Evolutionary conservation across 2,113 vertebrate species (phyloP).

Genomic region (Melanostigma gelatinosum): DNA sequence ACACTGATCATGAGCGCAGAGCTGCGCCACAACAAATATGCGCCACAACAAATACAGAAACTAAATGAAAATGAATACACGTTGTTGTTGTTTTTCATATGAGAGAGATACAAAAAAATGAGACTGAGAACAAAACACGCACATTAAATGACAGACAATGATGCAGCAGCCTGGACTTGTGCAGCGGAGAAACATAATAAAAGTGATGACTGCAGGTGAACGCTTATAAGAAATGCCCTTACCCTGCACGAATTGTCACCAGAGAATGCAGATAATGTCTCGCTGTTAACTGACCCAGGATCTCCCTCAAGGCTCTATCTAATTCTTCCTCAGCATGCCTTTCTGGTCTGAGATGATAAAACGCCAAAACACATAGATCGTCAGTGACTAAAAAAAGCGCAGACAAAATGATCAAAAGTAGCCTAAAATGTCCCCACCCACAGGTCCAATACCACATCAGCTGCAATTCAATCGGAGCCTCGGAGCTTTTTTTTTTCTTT

Average conservation of each 20-base stretch:
- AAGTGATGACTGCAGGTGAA: slow-evolving; percentile 75
- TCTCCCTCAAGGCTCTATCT: slow-evolving; percentile 95
- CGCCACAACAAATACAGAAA: slow-evolving; percentile 33
- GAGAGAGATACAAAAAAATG: neutral
- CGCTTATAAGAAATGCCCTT: slow-evolving; percentile 85
- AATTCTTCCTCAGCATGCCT: slow-evolving; percentile 93
- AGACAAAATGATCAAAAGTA: slow-evolving; percentile 75
- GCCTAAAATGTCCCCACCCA: slow-evolving; percentile 68
- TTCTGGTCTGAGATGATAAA: slow-evolving; percentile 87
- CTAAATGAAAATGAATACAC: slow-evolving; percentile 27
- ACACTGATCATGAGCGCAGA: slow-evolving; percentile 23
- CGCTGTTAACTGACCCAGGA: slow-evolving; percentile 93
- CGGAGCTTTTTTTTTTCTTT: neutral
- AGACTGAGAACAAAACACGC: slow-evolving; percentile 9
- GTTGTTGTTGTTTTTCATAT: neutral
- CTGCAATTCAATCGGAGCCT: slow-evolving; percentile 12
- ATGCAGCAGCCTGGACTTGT: slow-evolving; percentile 64
- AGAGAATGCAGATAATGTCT: slow-evolving; percentile 95
- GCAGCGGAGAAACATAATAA: slow-evolving; percentile 43
- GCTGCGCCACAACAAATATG: slow-evolving; percentile 45
- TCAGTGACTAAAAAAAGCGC: slow-evolving; percentile 77
- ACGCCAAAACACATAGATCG: slow-evolving; percentile 83
- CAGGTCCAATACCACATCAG: slow-evolving; percentile 25
- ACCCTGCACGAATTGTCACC: slow-evolving; percentile 93
- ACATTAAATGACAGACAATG: slow-evolving; percentile 58